Evolutionary conservation across 64 coral and sea anemone genomes (phyloP).

Genomic region (Anthopleura sola): DNA sequence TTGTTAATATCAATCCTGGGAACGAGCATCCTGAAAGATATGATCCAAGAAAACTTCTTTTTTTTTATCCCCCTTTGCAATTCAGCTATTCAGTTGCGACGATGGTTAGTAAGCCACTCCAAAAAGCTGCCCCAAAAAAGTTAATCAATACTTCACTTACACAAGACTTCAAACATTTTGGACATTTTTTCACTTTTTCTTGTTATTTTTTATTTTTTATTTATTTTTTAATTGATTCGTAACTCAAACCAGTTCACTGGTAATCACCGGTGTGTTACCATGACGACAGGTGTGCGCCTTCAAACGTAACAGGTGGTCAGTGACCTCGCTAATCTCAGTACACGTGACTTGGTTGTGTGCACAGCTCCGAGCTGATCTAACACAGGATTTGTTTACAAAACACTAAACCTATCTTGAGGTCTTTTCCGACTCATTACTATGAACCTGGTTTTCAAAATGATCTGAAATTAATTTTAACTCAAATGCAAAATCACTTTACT

Average conservation of each 20-base stretch:
- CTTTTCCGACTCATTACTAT: not conserved
- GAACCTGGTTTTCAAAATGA: not conserved
- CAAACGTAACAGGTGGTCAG: conserved; percentile 13
- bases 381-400: not conserved
- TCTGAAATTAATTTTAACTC: not conserved
- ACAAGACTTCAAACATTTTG: no score
- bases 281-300: conserved; percentile 7
- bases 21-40: conserved; percentile 42
- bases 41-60: no score
- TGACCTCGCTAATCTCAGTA: not conserved
- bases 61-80: no score
- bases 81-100: no score
- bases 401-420: not conserved
- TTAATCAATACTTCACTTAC: no score
- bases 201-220: not conserved
- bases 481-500: not conserved
- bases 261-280: not conserved
- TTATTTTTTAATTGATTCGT: not conserved
- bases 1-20: conserved; percentile 93
- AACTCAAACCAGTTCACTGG: not conserved
- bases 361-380: not conserved
- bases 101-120: no score
- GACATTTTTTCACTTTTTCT: no score
- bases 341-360: conserved; percentile 7
- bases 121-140: no score